phyloP scores from a whole-genome alignment of 1,140 invertebrate genomes.

The Atopsyche davidsoni region DNA sequence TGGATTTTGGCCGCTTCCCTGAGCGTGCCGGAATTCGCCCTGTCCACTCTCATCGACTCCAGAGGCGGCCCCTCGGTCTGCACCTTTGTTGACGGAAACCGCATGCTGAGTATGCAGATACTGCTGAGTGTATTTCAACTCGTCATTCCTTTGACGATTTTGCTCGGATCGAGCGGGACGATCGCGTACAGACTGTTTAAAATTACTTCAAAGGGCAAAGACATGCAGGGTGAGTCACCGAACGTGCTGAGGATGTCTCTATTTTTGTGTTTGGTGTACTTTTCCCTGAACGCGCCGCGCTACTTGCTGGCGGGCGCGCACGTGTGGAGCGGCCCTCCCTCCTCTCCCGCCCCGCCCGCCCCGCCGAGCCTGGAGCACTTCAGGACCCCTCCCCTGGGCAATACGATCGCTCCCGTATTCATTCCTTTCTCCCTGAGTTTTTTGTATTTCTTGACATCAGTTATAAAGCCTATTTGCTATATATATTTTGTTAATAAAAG shows the following conservation, averaged over 20 bases:
- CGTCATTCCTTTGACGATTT: constrained; percentile 38
- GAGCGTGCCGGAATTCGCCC: constrained; percentile 49
- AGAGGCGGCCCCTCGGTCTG: constrained; percentile 35
- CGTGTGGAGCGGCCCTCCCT: constrained; percentile 33
- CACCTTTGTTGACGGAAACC: constrained; percentile 38
- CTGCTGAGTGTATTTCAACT: constrained; percentile 41
- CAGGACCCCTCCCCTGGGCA: constrained; percentile 25
- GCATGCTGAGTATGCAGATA: constrained; percentile 40
- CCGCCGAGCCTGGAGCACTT: constrained; percentile 21
- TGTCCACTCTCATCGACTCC: constrained; percentile 37
- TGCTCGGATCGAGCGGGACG: constrained; percentile 32
- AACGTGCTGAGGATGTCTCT: constrained; percentile 40
- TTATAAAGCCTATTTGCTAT: constrained; percentile 19
- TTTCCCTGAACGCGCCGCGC: constrained; percentile 37
- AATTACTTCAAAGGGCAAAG: constrained; percentile 29
- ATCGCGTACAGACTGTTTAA: constrained; percentile 37
- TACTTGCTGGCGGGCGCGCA: constrained; percentile 36
- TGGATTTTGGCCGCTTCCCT: constrained; percentile 50
- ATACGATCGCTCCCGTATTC: constrained; percentile 11
- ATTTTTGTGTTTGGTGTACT: constrained; percentile 38
- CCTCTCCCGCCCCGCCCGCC: no score
- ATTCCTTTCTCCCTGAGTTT: constrained; percentile 37
- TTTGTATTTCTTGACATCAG: constrained; percentile 32
- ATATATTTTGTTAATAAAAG: constrained; percentile 16
- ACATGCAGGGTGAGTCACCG: constrained; percentile 34